Evolutionary conservation across 1,140 invertebrate genomes (phyloP).

Genomic region (Littorina saxatilis): DNA sequence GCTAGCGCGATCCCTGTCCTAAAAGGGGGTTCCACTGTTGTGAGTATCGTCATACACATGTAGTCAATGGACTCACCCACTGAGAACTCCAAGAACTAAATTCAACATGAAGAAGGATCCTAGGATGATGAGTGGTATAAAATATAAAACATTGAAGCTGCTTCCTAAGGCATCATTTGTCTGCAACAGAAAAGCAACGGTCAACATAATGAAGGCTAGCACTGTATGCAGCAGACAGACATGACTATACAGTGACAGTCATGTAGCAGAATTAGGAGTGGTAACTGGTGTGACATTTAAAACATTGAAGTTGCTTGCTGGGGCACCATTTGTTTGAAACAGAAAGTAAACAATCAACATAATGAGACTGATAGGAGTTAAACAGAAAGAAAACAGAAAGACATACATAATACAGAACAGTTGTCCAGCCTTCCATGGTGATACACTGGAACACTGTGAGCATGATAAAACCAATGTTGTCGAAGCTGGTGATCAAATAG

Average conservation of each 20-base stretch:
- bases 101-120: constrained; percentile 99
- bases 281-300: no score
- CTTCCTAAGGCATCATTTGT: constrained; percentile 99
- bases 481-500: constrained; percentile 99
- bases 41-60: no score
- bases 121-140: constrained; percentile 99
- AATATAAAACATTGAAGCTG: constrained; percentile 99
- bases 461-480: constrained; percentile 99
- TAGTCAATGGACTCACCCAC: constrained; percentile 94
- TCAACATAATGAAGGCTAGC: no score
- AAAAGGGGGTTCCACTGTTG: no score
- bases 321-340: no score
- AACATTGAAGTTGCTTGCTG: no score
- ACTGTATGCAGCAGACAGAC: no score
- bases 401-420: constrained; percentile 99
- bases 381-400: no score
- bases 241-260: no score
- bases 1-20: no score
- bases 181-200: constrained; percentile 80
- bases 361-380: constrained; percentile 10
- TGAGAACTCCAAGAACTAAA: constrained; percentile 99
- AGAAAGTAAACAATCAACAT: no score
- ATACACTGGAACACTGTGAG: constrained; percentile 99
- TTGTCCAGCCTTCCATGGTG: constrained; percentile 99
- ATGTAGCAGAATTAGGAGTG: no score